Evolutionary conservation across 2,888 invertebrate genomes (phyloP), one percentile per base, ranked within the genome.

Genomic region (Cryptocephalus moraei): DNA sequence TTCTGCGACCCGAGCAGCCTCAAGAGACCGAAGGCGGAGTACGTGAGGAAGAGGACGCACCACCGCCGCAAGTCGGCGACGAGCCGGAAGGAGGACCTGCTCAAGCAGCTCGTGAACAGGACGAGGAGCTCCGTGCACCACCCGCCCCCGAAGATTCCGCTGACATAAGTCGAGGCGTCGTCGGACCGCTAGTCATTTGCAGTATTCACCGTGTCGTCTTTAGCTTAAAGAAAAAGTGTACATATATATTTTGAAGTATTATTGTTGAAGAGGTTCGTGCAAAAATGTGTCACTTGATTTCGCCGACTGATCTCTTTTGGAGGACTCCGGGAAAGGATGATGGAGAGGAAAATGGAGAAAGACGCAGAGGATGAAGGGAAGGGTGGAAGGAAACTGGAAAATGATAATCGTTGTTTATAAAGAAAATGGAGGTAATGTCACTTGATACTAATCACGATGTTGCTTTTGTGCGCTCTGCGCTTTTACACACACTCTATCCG

Each of bases 131-230:
- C 54, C 8, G 4, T 36, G 8, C 22, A 39, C 13, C 33, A 34
- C 32, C 9, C 12, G 1, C n/a, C 12, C 12, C 41, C 36, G 36
- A 36, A 36, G 36, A 36, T 36, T 36, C 12, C 36, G 6, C 12
- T 11, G 36, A 36, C 36, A 4, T 36, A 36, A n/a, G 6, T 11
- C n/a, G 12, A 36, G 36, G n/a, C 36, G n/a, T 36, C 6, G 22
- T 33, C 46, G 53, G 56, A 55, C 54, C 55, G 56, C 66, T 66
- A 66, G 66, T 66, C 66, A 66, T 61, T 60, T 55, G 61, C 64
- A 66, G 66, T 66, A 66, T 66, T 66, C 53, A 54, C 57, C 58
- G 54, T 44, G 48, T 48, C 47, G 51, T 52, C 48, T 47, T 22
- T 22, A 22, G 33, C 34, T 50, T 45, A 34, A 42, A 45, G 47